These are phyloP conservation scores for Sarcophaga caerulescens DNA, from an alignment of 2,888 invertebrate genomes.

Conservation along the genomic window DNA sequence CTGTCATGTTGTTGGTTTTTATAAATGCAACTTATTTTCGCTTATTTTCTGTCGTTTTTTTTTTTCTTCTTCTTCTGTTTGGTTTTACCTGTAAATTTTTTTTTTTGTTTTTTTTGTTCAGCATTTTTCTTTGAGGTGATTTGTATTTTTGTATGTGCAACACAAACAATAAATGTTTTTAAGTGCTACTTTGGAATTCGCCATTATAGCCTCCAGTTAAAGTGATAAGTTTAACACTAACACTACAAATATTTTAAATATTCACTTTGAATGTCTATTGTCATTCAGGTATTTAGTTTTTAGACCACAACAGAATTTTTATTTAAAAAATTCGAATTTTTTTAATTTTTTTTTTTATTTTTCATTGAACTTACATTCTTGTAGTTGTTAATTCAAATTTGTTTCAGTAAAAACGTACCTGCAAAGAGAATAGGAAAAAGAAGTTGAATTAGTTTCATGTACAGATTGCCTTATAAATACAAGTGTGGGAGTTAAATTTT, in stretches of 20 bases:
- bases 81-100: not conserved
- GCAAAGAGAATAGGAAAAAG: constrained; percentile 39
- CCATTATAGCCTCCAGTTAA: not conserved
- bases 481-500: not conserved
- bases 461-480: not conserved
- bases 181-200: constrained; percentile 24
- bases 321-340: not conserved
- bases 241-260: constrained; percentile 10
- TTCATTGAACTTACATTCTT: constrained; percentile 32
- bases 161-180: not conserved
- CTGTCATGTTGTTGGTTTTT: constrained; percentile 44
- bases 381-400: not conserved
- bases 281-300: constrained; percentile 41
- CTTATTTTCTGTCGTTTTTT: too few species aligned
- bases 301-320: constrained; percentile 5
- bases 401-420: constrained; percentile 39
- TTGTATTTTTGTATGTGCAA: not conserved
- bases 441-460: constrained; percentile 23
- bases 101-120: not conserved
- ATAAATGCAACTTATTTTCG: not conserved
- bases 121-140: constrained; percentile 10
- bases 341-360: not conserved
- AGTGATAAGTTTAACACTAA: constrained; percentile 24
- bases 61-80: not conserved
- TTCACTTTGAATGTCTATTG: constrained; percentile 44